These are phyloP conservation scores for Dysmachus trigonus DNA, from an alignment of 2,888 invertebrate species.

Conservation along the genomic window DNA sequence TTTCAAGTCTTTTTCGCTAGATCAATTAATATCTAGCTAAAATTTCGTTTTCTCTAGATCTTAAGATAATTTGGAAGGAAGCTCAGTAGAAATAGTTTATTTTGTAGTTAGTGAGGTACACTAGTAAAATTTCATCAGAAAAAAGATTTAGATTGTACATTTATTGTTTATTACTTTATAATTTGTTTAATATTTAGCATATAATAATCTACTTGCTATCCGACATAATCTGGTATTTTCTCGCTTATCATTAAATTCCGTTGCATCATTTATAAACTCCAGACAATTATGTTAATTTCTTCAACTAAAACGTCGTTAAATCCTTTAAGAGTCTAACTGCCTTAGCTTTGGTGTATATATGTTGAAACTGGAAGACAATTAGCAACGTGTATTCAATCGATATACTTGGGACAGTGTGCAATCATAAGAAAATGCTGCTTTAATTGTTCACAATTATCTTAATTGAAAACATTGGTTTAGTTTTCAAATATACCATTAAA, in stretches of 20 bases:
- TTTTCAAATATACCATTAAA: conserved; percentile 9
- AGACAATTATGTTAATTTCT: not conserved
- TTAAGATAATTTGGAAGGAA: no score
- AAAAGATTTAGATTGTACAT: no score
- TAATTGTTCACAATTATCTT: conserved; percentile 28
- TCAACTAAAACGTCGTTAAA: not conserved
- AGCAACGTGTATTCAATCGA: not conserved
- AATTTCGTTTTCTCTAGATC: no score
- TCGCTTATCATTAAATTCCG: not conserved
- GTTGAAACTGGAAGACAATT: not conserved
- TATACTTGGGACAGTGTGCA: not conserved
- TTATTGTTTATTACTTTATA: not conserved
- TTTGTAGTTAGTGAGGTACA: no score
- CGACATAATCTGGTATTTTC: not conserved
- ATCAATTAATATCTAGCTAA: no score
- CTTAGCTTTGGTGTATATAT: not conserved
- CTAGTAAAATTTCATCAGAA: no score
- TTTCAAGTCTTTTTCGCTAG: no score
- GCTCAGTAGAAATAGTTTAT: no score
- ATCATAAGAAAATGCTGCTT: not conserved
- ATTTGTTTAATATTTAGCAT: not conserved
- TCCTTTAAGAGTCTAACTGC: not conserved
- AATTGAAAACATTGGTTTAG: conserved; percentile 35
- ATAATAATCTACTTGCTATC: not conserved
- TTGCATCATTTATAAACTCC: not conserved